Conservation (phyloP, 2,797 vertebrate genomes). For the Leucoraja ocellata region DNA sequence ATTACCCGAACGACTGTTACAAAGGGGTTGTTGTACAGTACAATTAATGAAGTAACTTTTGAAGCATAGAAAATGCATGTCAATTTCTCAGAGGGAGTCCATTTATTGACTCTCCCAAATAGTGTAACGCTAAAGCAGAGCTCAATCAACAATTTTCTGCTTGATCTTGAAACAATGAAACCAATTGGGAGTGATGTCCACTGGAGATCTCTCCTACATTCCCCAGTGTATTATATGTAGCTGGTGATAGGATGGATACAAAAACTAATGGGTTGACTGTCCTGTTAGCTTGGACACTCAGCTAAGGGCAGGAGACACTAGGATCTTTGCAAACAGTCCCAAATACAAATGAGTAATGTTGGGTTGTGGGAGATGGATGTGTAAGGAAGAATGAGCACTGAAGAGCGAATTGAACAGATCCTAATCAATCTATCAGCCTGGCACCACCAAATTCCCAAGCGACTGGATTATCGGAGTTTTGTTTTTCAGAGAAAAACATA, state of each 20-base stretch:
- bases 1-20: too few species aligned
- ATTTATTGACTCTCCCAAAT: background rate
- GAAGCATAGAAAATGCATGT: background rate
- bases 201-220: background rate
- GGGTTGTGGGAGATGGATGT: background rate
- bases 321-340: background rate
- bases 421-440: too few species aligned
- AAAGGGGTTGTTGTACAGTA: background rate
- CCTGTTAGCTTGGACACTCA: background rate
- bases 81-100: background rate
- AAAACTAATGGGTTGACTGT: background rate
- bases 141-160: background rate
- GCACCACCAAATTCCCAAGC: too few species aligned
- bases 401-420: too few species aligned
- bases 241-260: background rate
- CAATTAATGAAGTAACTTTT: background rate
- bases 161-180: background rate
- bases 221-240: background rate
- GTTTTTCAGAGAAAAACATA: too few species aligned
- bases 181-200: background rate
- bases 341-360: background rate
- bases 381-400: background rate
- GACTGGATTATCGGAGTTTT: too few species aligned
- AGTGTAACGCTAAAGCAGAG: background rate
- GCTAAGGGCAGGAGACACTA: too few species aligned